Conservation (phyloP, 2,888 invertebrate genomes). For the Neoitamus cyanurus region DNA sequence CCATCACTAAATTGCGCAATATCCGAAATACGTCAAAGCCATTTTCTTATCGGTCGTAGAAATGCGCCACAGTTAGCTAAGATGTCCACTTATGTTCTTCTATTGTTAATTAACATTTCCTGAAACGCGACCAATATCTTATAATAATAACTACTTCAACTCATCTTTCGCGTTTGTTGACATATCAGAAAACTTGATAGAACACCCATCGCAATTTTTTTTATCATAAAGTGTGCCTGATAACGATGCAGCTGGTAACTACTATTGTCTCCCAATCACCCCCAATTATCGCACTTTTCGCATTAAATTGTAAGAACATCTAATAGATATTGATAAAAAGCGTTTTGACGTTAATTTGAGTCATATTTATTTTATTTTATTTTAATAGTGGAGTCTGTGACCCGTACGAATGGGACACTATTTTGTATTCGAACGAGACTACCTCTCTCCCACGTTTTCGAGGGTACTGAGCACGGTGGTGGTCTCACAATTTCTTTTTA, state of each 20-base stretch:
- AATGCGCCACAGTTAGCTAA: not conserved
- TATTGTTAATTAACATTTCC: not conserved
- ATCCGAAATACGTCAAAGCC: not conserved
- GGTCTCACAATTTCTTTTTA: too few relatives aligned
- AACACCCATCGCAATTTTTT: not conserved
- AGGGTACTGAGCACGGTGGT: too few relatives aligned
- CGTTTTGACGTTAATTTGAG: too few relatives aligned
- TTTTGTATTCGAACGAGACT: too few relatives aligned
- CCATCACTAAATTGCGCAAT: not conserved
- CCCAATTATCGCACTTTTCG: not conserved
- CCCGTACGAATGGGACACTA: too few relatives aligned
- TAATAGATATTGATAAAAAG: too few relatives aligned
- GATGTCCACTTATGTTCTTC: not conserved
- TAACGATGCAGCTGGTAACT: not conserved
- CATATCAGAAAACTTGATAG: not conserved
- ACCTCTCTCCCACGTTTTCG: too few relatives aligned
- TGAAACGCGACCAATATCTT: not conserved
- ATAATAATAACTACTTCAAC: not conserved
- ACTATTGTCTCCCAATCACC: not conserved
- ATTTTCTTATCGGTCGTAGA: not conserved
- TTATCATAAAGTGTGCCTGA: not conserved
- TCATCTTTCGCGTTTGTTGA: not conserved
- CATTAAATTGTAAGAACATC: not conserved
- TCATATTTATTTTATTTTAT: too few relatives aligned
- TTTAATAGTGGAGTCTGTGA: too few relatives aligned